Evolutionary conservation across 2,888 invertebrate species (phyloP), one percentile per base, ranked within the genome.

Genomic region (Papilio gigon): DNA sequence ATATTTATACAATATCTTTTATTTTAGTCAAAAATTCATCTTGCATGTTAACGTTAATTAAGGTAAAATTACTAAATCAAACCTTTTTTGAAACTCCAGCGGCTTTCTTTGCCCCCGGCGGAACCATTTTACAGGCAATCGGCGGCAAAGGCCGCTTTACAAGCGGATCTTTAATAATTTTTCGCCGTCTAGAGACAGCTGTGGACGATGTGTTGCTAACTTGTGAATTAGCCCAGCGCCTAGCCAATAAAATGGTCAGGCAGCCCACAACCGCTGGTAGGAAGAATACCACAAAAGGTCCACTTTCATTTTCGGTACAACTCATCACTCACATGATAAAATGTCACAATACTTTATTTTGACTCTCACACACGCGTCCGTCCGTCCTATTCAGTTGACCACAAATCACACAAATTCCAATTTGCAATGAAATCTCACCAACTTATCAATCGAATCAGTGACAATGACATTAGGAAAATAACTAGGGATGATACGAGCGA

Each of bases 281-380:
- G 86, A 92, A 89, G 89, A 92, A 91, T 84, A 92, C 90, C 87
- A 92, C 91, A 90, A 90, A 90, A 86, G 92, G 90, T 79, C 86
- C 93, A 92, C 84, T 92, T 85, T 87, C 93, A 93, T 87, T 89
- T 88, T 91, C 90, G 87, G 91, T 92, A 92, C 91, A 91, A 92
- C 89, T 92, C 92, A 92, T 91, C 89, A 92, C 92, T 92, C 82
- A 91, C 91, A 92, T 92, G 90, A 89, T 90, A 89, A 88, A 89
- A 84, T 85, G 76, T 85, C 84, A 85, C 90, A 86, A 89, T 83
- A 76, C 78, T 80, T 80, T 84, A 82, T 82, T 83, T 80, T 73
- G 75, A 80, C 74, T 71, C 72, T 71, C 72, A 76, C 74, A 71
- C 72, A 74, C 71, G 69, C 71, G 67, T n/a, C n/a, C 72, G 64